Base-by-base conservation (phyloP, 92 coral and sea anemone species). In the Hydrozoanthus gracilis region DNA sequence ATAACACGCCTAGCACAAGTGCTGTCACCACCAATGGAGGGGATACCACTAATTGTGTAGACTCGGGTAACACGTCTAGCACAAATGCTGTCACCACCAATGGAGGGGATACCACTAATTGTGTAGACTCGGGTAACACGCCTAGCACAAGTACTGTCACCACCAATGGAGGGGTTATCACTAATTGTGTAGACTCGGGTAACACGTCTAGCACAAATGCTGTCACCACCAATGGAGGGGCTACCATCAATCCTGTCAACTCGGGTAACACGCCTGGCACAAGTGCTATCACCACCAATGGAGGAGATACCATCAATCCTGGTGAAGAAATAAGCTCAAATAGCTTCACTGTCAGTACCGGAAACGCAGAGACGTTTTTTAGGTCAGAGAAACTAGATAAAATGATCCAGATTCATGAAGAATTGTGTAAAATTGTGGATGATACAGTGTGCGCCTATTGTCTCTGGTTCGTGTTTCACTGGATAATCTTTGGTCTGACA, bases 391-490 rank as follows among this genome's bases (percentile, higher is more conserved):
- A 52, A 5, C 69, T 80, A 3, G 93, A 90, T 62, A 79, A 82
- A 71, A 44, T 90, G 48, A 74, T 94, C 6, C 55, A 46, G 14
- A 79, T 89, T 55, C 92, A 94, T 70, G 92, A 94, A 62, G 89
- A 88, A 14, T 89, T 94, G 62, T 92, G 97, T 49, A 73, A 66
- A 11, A 73, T 90, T 14, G 95, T 94, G 15, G 83, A 91, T 9
- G 89, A 90, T 44, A 94, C 97, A 44, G 97, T 94, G 17, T 90
- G 88, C 44, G 85, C 93, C 8, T 92, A 88, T 76, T 92, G 91
- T 8, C 84, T 87, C 3, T 94, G 97, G 97, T 94, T 94, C 58
- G 93, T 94, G 8, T 14, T 92, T 14, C 97, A 94, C 82, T 94
- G 97, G 97, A 44, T 92, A 45, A 73, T 82, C 51, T 92, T 90